Base-by-base conservation (phyloP, 2,888 invertebrate species). In the Agrochola litura region DNA sequence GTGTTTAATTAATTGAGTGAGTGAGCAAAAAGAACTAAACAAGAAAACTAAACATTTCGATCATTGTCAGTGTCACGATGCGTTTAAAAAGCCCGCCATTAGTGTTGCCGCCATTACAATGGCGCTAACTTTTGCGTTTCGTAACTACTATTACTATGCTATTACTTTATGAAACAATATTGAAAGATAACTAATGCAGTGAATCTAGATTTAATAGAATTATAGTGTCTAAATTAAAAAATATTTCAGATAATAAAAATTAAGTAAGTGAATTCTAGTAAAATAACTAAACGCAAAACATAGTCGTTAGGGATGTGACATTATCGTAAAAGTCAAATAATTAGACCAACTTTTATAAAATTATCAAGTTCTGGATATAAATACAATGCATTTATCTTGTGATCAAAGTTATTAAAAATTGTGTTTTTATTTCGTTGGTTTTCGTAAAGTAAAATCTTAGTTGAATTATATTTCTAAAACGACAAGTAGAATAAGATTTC, bases 51-150 rank as follows among this genome's bases (percentile, higher is more conserved):
- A 56, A 2, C n/a, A 6, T 58, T 25, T 2, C 12, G 6, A 58
- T 58, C 5, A 25, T 58, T n/a, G 12, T 30, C 64, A n/a, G 14
- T n/a, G 5, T 25, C 52, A 52, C 10, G 9, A 37, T 12, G 1
- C 16, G 12, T 58, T 80, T 56, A 43, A 84, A 80, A 80, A 66
- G 8, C 80, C 84, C 80, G 80, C 80, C 56, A n/a, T 49, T 25
- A 37, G 30, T n/a, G 19, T 30, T 46, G 77, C 43, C 83, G 43
- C 58, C n/a, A 37, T 52, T 30, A 41, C 30, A 43, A 58, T 41
- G 22, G 56, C 79, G 25, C 49, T 52, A 30, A 43, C 22, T 52
- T 2, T 49, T 52, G 22, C 69, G 79, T 79, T 79, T 68, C 9
- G 84, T 64, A 3, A 37, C 12, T 43, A 12, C 77, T n/a, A 30